A percentile compares a stretch with the other conserved stretches of the same genome.
These are phyloP conservation scores for Leptoclinus maculatus DNA, from an alignment of 2,797 vertebrate genomes.

Conservation along the genomic window DNA sequence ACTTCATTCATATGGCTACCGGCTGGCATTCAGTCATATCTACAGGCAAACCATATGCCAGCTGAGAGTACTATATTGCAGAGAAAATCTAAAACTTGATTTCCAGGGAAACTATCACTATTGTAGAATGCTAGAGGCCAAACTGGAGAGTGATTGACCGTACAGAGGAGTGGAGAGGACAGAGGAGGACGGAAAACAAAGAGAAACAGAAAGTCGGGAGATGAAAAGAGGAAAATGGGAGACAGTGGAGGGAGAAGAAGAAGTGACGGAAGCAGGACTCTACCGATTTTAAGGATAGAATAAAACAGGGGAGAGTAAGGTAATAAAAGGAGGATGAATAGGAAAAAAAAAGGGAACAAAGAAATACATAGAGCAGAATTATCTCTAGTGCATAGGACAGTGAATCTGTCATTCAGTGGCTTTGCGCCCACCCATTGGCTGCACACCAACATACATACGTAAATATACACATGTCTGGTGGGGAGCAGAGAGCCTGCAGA, in stretches of 20 bases:
- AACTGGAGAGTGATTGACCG: constrained; percentile 22
- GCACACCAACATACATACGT: constrained; percentile 43
- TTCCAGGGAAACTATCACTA: constrained; percentile 47
- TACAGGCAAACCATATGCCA: constrained; percentile 22
- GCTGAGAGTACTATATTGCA: constrained; percentile 27
- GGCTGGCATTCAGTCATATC: constrained; percentile 35
- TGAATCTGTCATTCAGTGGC: constrained; percentile 60
- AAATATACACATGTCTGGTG: constrained; percentile 51
- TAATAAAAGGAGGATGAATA: constrained; percentile 16
- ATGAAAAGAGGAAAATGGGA: constrained; percentile 31
- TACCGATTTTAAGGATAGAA: not conserved
- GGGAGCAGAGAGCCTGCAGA: constrained; percentile 47
- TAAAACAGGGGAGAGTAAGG: not conserved
- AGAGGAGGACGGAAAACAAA: constrained; percentile 29
- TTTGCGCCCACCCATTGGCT: constrained; percentile 45
- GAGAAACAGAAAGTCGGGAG: constrained; percentile 18
- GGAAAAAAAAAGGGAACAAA: constrained; percentile 27
- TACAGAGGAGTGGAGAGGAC: constrained; percentile 15
- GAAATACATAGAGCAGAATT: constrained; percentile 36
- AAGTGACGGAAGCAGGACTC: constrained; percentile 21
- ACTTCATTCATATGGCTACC: constrained; percentile 34
- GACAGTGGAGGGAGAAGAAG: constrained; percentile 4
- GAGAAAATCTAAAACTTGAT: constrained; percentile 52
- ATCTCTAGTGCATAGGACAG: constrained; percentile 32
- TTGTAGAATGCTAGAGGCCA: constrained; percentile 37